phyloP scores from a whole-genome alignment of 2,888 invertebrate genomes.

The Harmothoe impar region DNA sequence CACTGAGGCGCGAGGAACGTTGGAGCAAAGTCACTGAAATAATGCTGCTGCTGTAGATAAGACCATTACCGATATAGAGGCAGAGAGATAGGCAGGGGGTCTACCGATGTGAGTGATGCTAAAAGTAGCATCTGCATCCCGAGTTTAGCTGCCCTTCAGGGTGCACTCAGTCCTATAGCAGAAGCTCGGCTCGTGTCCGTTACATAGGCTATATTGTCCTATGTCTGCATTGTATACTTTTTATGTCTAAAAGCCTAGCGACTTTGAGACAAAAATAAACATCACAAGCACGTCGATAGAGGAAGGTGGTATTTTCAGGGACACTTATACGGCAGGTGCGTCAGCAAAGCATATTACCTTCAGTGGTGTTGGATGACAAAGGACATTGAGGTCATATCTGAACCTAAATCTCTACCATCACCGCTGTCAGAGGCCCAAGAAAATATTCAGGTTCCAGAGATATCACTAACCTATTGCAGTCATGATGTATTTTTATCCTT shows the following conservation, averaged over 20 bases:
- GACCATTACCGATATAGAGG: not conserved
- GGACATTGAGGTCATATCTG: not conserved
- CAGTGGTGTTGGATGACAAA: not conserved
- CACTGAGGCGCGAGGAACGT: no score
- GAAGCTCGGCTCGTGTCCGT: not conserved
- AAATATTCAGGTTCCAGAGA: no score
- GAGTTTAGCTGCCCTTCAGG: slow-evolving; percentile 7
- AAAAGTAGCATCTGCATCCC: not conserved
- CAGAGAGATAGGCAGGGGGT: not conserved
- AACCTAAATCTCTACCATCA: no score
- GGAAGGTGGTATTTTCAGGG: not conserved
- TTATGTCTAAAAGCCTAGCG: not conserved
- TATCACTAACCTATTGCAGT: no score
- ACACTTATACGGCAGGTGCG: not conserved
- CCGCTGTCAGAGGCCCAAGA: no score
- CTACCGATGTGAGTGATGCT: not conserved
- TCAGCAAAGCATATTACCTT: not conserved
- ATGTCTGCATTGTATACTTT: not conserved
- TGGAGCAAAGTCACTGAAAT: not conserved
- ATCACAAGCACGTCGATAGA: not conserved
- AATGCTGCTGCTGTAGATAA: not conserved
- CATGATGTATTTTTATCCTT: not conserved
- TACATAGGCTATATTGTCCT: not conserved
- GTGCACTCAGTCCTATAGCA: not conserved
- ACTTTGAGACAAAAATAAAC: slow-evolving; percentile 31